A percentile compares a stretch with the other conserved stretches of the same genome.
Evolutionary conservation across 1,140 invertebrate genomes (phyloP).

Genomic region (Metaphire vulgaris): DNA sequence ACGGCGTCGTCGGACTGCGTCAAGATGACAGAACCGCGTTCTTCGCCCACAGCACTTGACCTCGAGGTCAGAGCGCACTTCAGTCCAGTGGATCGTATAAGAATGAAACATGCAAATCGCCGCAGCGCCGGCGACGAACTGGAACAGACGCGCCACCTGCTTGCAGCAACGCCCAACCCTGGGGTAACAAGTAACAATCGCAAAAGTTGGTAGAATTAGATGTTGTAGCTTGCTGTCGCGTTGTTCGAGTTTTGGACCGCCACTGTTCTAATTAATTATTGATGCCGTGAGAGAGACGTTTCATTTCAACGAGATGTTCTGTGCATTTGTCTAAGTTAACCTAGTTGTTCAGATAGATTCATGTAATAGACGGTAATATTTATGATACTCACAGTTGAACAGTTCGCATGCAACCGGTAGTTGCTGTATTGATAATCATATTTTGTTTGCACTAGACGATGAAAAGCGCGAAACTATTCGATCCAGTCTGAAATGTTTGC

Average conservation of each 20-base stretch:
- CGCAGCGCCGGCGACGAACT: neutral
- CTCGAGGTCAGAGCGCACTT: neutral
- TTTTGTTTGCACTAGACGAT: too few species aligned
- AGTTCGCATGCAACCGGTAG: too few species aligned
- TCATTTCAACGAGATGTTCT: neutral
- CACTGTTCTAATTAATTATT: too few species aligned
- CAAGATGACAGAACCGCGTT: neutral
- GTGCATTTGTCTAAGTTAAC: neutral
- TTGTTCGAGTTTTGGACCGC: neutral
- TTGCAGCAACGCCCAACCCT: neutral
- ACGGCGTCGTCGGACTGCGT: neutral
- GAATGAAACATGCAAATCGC: neutral
- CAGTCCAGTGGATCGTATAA: neutral
- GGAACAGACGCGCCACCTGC: neutral
- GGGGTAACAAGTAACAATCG: neutral
- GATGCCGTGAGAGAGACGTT: neutral
- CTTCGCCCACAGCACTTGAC: neutral
- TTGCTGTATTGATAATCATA: too few species aligned
- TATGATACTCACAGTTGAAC: conserved; percentile 3
- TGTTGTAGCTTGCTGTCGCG: neutral
- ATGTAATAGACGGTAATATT: neutral
- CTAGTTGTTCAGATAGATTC: neutral
- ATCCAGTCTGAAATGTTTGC: too few species aligned
- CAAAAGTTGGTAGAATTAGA: neutral
- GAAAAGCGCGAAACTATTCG: too few species aligned